Evolutionary conservation across 2,113 vertebrate genomes (phyloP).

Genomic region (Hyperopisus bebe): DNA sequence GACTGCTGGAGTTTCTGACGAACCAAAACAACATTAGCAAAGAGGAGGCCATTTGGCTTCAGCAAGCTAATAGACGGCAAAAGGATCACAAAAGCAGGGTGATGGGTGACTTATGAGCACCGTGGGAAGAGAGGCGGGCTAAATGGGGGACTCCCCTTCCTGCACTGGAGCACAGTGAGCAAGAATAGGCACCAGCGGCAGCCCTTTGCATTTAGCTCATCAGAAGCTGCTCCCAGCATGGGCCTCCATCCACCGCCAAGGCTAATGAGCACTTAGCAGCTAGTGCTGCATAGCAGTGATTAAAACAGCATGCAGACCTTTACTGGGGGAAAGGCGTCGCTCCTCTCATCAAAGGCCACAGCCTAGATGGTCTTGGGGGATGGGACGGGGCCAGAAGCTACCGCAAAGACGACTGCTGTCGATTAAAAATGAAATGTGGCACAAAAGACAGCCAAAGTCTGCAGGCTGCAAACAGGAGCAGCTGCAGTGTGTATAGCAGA

Average conservation of each 20-base stretch:
- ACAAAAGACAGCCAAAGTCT: background rate
- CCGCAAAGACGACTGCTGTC: background rate
- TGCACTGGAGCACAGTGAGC: background rate
- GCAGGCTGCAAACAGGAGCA: background rate
- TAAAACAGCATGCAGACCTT: slow-evolving; percentile 3
- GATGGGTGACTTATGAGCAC: background rate
- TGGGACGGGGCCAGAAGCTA: background rate
- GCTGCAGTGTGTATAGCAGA: background rate
- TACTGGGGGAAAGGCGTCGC: background rate
- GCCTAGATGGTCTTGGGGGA: slow-evolving; percentile 6
- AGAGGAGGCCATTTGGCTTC: background rate
- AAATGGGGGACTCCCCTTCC: background rate
- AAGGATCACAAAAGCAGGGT: background rate
- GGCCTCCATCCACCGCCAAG: background rate
- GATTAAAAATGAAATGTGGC: background rate
- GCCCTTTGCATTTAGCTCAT: background rate
- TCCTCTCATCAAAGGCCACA: slow-evolving; percentile 1
- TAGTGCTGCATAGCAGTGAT: background rate
- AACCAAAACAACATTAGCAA: background rate
- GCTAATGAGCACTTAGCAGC: slow-evolving; percentile 7
- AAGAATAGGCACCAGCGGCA: too few relatives aligned
- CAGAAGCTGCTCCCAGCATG: background rate
- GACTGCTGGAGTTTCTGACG: background rate
- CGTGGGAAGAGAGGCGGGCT: background rate
- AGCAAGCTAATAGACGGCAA: background rate